Percentiles rank a stretch among this genome's conserved stretches.
Conservation (phyloP, 2,797 vertebrate species). For the Crocodylus rhombifer region DNA sequence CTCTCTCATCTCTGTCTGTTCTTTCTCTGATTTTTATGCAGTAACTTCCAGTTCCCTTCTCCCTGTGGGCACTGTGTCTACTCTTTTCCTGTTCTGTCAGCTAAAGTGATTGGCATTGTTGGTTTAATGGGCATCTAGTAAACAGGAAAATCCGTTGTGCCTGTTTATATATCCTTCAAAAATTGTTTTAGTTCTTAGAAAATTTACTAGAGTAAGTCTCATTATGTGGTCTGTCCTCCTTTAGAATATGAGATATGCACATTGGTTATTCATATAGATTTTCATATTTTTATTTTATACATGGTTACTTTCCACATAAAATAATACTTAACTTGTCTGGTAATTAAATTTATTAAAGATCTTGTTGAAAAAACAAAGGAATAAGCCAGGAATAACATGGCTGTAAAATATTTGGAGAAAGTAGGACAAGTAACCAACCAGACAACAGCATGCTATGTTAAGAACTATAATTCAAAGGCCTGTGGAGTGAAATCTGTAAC, state of each 20-base stretch:
- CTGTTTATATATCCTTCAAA: neutral
- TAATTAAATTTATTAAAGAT: neutral
- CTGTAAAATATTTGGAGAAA: neutral
- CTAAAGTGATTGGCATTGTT: neutral
- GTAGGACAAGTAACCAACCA: neutral
- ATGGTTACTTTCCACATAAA: neutral
- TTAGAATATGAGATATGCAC: neutral
- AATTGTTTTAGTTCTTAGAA: too few relatives aligned
- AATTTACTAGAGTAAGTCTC: neutral
- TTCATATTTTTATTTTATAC: neutral
- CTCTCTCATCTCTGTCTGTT: neutral
- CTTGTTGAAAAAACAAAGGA: neutral
- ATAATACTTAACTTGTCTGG: neutral
- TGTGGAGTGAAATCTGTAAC: neutral
- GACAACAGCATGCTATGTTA: neutral
- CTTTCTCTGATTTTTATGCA: neutral
- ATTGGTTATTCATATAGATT: too few relatives aligned
- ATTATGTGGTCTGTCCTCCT: neutral
- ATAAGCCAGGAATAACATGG: neutral
- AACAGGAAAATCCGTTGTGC: neutral
- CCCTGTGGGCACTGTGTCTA: neutral
- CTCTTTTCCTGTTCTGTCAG: neutral
- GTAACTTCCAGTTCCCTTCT: neutral
- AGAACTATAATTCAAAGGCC: neutral
- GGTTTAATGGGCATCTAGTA: neutral